Evolutionary conservation across 1,140 invertebrate genomes (phyloP).

Genomic region (Bradynema listronoti): DNA sequence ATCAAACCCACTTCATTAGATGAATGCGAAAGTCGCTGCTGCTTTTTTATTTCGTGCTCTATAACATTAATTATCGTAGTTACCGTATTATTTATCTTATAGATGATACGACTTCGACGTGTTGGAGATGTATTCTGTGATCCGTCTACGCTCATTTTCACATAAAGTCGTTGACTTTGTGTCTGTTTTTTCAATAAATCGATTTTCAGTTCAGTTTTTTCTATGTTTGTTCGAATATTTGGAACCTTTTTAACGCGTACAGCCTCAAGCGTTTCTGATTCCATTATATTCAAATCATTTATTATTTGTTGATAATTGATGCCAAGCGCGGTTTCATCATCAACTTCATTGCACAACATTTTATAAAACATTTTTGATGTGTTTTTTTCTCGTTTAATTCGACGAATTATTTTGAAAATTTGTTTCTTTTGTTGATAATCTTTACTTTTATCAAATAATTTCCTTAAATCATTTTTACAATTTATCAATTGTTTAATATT

Average conservation of each 20-base stretch:
- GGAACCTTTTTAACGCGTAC: slow-evolving; percentile 3
- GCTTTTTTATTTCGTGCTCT: neutral
- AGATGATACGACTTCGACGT: slow-evolving; percentile 11
- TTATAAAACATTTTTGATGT: slow-evolving; percentile 15
- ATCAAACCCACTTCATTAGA: neutral
- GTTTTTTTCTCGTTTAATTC: too few species aligned
- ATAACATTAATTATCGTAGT: slow-evolving; percentile 29
- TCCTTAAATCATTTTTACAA: too few species aligned
- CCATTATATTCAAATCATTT: slow-evolving; percentile 9
- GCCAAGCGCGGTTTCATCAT: slow-evolving; percentile 23
- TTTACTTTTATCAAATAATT: too few species aligned
- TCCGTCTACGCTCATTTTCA: slow-evolving; percentile 29
- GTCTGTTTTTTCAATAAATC: slow-evolving; percentile 34
- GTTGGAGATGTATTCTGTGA: slow-evolving; percentile 7
- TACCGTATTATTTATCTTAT: slow-evolving; percentile 25
- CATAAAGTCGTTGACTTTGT: slow-evolving; percentile 13
- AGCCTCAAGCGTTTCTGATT: slow-evolving; percentile 16
- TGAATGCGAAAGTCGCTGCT: too few species aligned
- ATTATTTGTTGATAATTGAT: slow-evolving; percentile 27
- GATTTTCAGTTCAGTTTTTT: slow-evolving; percentile 20
- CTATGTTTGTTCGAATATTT: slow-evolving; percentile 5
- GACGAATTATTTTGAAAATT: too few species aligned
- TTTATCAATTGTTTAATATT: too few species aligned
- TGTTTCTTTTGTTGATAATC: too few species aligned
- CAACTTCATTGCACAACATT: slow-evolving; percentile 18